A percentile compares a stretch with the other conserved stretches of the same genome.
These are phyloP conservation scores for Thaumetopoea pityocampa DNA, from an alignment of 1,140 invertebrate species.

Conservation along the genomic window DNA sequence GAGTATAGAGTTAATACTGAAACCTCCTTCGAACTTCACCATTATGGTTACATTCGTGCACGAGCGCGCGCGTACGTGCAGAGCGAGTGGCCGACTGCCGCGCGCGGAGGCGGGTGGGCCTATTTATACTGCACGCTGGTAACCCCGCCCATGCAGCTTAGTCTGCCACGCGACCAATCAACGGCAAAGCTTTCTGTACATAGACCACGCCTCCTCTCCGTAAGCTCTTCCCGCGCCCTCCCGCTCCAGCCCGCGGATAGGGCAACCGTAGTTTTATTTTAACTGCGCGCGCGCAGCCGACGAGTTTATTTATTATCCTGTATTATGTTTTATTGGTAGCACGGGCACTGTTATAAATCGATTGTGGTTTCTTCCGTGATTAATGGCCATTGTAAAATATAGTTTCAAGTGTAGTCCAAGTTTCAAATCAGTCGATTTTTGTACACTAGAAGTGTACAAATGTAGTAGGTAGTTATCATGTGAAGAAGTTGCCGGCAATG, in stretches of 20 bases:
- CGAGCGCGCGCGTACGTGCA: conserved; percentile 44
- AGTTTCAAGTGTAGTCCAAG: conserved; percentile 12
- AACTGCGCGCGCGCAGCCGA: conserved; percentile 11
- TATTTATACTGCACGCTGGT: conserved; percentile 39
- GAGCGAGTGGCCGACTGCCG: conserved; percentile 52
- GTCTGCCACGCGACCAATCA: conserved; percentile 32
- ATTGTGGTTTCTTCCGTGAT: conserved; percentile 29
- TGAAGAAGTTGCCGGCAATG: no score
- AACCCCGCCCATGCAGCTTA: conserved; percentile 45
- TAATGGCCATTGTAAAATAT: conserved; percentile 23
- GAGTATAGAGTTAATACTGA: conserved; percentile 69
- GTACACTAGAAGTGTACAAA: conserved; percentile 4
- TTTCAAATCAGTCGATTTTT: conserved; percentile 18
- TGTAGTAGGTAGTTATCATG: conserved; percentile 1
- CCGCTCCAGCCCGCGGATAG: conserved; percentile 17
- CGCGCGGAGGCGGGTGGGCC: conserved; percentile 52
- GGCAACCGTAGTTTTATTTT: conserved; percentile 28
- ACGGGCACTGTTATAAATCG: conserved; percentile 25
- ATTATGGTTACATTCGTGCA: conserved; percentile 48
- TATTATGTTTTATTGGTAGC: conserved; percentile 20
- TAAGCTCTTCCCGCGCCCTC: conserved; percentile 19
- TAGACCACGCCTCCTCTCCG: conserved; percentile 35
- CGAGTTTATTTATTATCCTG: conserved; percentile 27
- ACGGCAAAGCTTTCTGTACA: conserved; percentile 48
- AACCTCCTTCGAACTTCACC: conserved; percentile 73